Evolutionary conservation across 2,797 vertebrate genomes (phyloP), one percentile per base, ranked within the genome.

Genomic region (Lutjanus campechanus): DNA sequence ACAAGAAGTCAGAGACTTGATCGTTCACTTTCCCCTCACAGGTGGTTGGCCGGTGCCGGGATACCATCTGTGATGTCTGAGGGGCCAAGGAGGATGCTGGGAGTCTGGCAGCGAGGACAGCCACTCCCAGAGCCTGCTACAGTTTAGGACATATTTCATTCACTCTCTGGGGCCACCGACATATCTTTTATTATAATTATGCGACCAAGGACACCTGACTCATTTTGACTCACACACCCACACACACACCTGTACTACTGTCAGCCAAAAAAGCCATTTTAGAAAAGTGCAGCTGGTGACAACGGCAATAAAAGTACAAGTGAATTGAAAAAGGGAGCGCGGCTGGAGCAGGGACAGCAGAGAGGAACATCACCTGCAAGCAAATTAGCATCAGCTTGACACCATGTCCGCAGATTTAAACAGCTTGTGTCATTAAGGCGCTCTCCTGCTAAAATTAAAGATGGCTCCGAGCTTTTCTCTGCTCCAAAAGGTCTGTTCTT

Each of bases 221-320:
- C 76, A 81, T 86, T 84, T 83, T 64, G 66, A 58, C 69, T 46
- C 55, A 29, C 67, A 54, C 55, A 58, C 66, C 43, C 70, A 54
- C 51, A 58, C 63, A 43, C 70, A 72, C 80, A 86, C 68, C 74
- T 86, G 55, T 55, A 70, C 81, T 8, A 70, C 81, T 8, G 69
- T 64, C 72, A 69, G 93, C 90, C 89, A 94, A 89, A 92, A 93
- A 90, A 89, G 79, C 86, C 77, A 92, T 92, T 93, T 93, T 49
- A 64, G 63, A 85, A 61, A 67, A 81, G 79, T 19, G 53, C 83
- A 55, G 83, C 11, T 65, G 86, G 87, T 73, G 88, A 90, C 79
- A 69, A 63, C 59, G 15, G 81, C 83, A 85, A 90, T 91, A 90
- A 90, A 90, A 93, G 84, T 78, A 73, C 69, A 71, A 76, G 85